phyloP scores from a whole-genome alignment of 1,140 invertebrate genomes.

The Oppia nitens region DNA sequence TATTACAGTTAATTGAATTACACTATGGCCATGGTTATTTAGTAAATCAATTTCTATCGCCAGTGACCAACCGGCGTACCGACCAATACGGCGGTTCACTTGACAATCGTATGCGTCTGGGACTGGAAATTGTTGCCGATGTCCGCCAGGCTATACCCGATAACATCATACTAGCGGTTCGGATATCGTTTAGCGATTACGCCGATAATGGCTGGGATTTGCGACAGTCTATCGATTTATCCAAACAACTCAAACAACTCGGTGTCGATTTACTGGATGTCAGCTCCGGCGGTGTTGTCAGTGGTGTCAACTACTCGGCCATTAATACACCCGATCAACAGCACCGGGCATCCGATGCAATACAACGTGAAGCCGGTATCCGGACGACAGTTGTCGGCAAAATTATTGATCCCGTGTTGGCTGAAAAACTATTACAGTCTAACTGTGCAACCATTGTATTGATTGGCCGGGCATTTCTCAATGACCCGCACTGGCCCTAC shows the following conservation, averaged over 20 bases:
- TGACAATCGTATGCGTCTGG: background rate
- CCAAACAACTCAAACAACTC: background rate
- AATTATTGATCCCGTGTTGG: background rate
- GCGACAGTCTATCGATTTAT: background rate
- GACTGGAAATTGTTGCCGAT: background rate
- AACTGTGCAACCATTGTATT: background rate
- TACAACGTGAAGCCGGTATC: slow-evolving; percentile 1
- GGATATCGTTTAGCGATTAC: slow-evolving; percentile 2
- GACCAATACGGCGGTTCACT: slow-evolving; percentile 2
- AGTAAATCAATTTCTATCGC: background rate
- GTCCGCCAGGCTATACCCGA: background rate
- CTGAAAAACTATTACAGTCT: background rate
- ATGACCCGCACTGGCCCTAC: slow-evolving; percentile 7
- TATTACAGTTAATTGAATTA: background rate
- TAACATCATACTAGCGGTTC: background rate
- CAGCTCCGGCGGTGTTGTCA: background rate
- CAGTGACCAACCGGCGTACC: background rate
- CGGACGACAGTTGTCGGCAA: background rate
- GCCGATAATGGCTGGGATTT: slow-evolving; percentile 4
- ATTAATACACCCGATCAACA: background rate
- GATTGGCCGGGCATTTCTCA: background rate
- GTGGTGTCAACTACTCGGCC: background rate
- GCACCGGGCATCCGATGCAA: background rate
- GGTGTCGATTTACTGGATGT: background rate
- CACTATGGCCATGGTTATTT: background rate